These are phyloP conservation scores for Micropterix aruncella DNA, from an alignment of 2,888 invertebrate genomes.

Conservation along the genomic window DNA sequence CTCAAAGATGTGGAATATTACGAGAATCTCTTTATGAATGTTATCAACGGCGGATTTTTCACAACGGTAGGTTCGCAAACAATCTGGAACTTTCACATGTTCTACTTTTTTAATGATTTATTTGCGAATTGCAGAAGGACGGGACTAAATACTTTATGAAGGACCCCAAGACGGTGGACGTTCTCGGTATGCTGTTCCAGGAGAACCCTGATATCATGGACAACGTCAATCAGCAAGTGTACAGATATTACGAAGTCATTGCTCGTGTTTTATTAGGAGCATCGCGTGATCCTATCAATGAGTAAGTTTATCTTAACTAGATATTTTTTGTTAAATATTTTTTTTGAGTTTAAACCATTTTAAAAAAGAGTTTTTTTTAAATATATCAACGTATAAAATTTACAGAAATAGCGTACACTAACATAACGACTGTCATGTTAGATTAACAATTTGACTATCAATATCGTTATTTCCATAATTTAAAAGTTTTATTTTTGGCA, in stretches of 20 bases:
- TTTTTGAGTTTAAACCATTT: no score
- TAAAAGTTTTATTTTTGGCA: no score
- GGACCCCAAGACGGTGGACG: constrained; percentile 33
- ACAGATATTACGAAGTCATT: constrained; percentile 43
- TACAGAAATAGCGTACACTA: no score
- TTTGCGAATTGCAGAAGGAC: constrained; percentile 9
- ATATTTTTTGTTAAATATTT: no score
- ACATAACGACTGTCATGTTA: no score
- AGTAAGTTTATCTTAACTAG: no score
- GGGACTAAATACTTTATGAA: constrained; percentile 23
- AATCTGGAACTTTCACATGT: neutral
- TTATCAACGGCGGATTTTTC: constrained; percentile 32
- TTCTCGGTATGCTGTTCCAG: constrained; percentile 41
- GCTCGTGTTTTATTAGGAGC: constrained; percentile 31
- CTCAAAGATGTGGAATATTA: constrained; percentile 12
- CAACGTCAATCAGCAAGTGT: constrained; percentile 16
- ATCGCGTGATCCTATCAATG: constrained; percentile 17
- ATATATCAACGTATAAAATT: no score
- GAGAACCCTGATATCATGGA: constrained; percentile 29
- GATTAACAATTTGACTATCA: no score
- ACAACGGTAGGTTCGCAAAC: constrained; percentile 13
- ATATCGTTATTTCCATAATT: no score
- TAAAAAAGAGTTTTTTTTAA: no score
- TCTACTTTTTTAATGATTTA: no score
- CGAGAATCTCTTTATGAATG: constrained; percentile 25